phyloP scores from a whole-genome alignment of 1,140 invertebrate genomes.

The Listronotus oregonensis region DNA sequence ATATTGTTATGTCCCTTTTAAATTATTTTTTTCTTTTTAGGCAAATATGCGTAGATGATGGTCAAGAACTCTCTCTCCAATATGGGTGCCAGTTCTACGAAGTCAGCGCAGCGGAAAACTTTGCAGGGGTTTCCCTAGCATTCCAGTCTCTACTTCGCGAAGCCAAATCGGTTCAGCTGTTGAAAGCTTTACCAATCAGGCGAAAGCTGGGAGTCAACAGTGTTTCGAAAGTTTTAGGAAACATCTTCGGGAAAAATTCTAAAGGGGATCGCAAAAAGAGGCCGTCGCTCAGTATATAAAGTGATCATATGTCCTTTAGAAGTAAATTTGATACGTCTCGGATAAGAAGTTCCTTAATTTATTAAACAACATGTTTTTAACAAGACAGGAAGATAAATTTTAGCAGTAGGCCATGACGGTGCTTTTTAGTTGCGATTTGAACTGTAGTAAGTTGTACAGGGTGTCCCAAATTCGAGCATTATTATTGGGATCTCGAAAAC shows the following conservation, averaged over 20 bases:
- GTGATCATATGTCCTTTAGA: neutral
- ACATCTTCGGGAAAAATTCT: slow-evolving; percentile 77
- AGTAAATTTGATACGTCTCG: no score
- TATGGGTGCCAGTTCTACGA: slow-evolving; percentile 85
- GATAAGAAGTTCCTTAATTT: no score
- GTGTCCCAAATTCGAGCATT: no score
- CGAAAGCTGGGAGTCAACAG: slow-evolving; percentile 70
- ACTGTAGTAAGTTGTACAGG: no score
- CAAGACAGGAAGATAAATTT: no score
- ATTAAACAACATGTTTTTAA: no score
- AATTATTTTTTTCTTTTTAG: slow-evolving; percentile 58
- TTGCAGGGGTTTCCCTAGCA: slow-evolving; percentile 76
- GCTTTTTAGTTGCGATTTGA: no score
- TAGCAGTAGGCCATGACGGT: no score
- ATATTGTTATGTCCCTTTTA: neutral
- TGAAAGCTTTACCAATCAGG: slow-evolving; percentile 71
- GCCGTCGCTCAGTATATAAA: slow-evolving; percentile 73
- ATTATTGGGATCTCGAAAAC: no score
- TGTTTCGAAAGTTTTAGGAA: slow-evolving; percentile 78
- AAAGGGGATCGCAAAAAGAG: slow-evolving; percentile 75
- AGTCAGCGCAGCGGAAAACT: slow-evolving; percentile 82
- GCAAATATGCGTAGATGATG: slow-evolving; percentile 78
- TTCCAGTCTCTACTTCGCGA: slow-evolving; percentile 80
- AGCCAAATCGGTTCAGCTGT: slow-evolving; percentile 71
- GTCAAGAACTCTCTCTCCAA: slow-evolving; percentile 76